Evolutionary conservation across 2,888 invertebrate species (phyloP), one percentile per base, ranked within the genome.

Genomic region (Oegoconia quadripuncta): DNA sequence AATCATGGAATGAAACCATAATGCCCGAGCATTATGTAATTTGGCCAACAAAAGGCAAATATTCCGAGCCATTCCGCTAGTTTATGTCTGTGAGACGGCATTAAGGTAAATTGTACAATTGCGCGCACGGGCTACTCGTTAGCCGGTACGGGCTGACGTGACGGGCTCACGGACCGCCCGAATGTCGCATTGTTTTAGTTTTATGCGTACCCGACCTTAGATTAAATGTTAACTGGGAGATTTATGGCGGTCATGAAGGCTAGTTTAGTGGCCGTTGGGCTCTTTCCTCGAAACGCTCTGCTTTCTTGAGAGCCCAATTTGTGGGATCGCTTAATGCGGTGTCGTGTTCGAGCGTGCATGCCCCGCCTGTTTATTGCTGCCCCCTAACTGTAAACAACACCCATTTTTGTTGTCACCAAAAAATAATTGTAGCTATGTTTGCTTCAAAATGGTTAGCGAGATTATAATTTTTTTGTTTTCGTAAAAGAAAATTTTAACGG

Each of bases 41-140:
- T 79, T 75, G 74, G 69, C 68, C 66, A 76, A 74, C 77, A 76
- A 80, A 74, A 79, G 73, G 76, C 76, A 71, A 79, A 78, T 77
- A 76, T 71, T 73, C 64, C 62, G 55, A 60, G 64, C 70, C 63
- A 76, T 77, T 77, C 71, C 58, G 70, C 74, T 80, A 75, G 74
- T 83, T 83, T 78, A 81, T 78, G 74, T 76, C 66, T 65, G 69
- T 63, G 74, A 71, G 70, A 71, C 68, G 68, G 74, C 74, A 81
- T 83, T 82, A 83, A 82, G 72, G 81, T 83, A 83, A 84, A 84
- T 79, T 77, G 82, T 79, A 80, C 75, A 76, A 83, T 82, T 80
- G 83, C 67, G 67, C 64, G 83, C 86, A 86, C 86, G 83, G 78
- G 86, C 77, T 76, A 76, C 78, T 83, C 83, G 83, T 83, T 82